Evolutionary conservation across 2,113 vertebrate genomes (phyloP).

Genomic region (Balaenoptera acutorostrata): DNA sequence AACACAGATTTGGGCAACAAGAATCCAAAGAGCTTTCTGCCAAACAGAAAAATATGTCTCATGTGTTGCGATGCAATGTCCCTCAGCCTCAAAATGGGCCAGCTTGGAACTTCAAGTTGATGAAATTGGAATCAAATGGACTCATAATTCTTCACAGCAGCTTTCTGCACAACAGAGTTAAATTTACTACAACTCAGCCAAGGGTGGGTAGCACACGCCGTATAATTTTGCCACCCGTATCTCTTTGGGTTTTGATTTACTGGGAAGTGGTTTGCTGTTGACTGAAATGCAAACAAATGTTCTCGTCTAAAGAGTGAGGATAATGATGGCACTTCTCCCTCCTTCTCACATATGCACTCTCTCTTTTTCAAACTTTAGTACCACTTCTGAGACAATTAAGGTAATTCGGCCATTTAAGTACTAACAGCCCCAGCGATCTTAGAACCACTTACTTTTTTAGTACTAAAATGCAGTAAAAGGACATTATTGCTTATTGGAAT

Average conservation of each 20-base stretch:
- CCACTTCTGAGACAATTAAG: slow-evolving; percentile 59
- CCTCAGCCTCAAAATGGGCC: neutral
- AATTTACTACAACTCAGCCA: slow-evolving; percentile 25
- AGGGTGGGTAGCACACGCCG: neutral
- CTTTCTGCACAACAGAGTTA: neutral
- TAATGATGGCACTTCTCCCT: slow-evolving; percentile 2
- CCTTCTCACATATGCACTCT: neutral
- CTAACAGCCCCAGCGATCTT: slow-evolving; percentile 55
- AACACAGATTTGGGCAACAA: neutral
- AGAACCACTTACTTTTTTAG: slow-evolving; percentile 59
- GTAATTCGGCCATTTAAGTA: slow-evolving; percentile 72
- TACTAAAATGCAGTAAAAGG: slow-evolving; percentile 65
- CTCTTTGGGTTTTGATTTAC: slow-evolving; percentile 60
- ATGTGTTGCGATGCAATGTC: neutral
- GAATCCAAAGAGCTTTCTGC: neutral
- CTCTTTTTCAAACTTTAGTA: slow-evolving; percentile 35
- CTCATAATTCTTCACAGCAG: neutral
- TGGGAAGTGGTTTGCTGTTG: neutral
- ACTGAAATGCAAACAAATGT: slow-evolving; percentile 53
- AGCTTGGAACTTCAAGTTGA: neutral
- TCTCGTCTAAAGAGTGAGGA: neutral
- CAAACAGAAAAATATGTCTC: slow-evolving; percentile 23
- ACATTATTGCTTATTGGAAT: slow-evolving; percentile 67
- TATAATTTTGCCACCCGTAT: neutral
- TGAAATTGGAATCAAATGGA: slow-evolving; percentile 8